These are phyloP conservation scores for Leucosticte australis DNA, from an alignment of 2,113 vertebrate genomes.

Conservation along the genomic window DNA sequence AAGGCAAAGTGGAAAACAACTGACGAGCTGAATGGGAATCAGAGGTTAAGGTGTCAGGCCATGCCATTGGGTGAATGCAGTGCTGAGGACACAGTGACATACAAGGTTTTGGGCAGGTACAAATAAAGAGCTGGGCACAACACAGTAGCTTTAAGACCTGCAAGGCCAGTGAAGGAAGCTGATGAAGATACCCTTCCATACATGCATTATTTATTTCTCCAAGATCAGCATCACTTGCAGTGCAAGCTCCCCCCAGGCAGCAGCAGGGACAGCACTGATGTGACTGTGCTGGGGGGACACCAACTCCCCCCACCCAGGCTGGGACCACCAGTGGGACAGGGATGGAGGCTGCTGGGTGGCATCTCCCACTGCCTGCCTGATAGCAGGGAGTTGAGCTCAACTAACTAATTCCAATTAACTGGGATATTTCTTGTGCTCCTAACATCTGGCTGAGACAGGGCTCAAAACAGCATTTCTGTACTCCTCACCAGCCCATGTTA, in stretches of 20 bases:
- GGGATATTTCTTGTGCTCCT: not conserved
- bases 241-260: not conserved
- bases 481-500: fast-evolving
- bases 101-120: not conserved
- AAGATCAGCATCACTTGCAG: not conserved
- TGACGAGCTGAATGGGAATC: not conserved
- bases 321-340: not conserved
- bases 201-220: not conserved
- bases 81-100: fast-evolving
- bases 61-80: fast-evolving
- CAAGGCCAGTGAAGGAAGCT: not conserved
- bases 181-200: not conserved
- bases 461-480: not conserved
- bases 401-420: not conserved
- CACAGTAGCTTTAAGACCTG: not conserved
- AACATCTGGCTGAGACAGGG: not conserved
- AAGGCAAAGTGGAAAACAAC: not conserved
- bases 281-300: not conserved
- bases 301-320: not conserved
- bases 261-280: not conserved
- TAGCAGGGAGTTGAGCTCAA: not conserved
- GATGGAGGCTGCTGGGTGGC: not conserved
- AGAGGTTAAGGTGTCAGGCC: not conserved
- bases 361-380: not conserved
- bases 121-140: not conserved